Evolutionary conservation across 2,888 invertebrate genomes (phyloP), one percentile per base, ranked within the genome.

Genomic region (Syritta pipiens): DNA sequence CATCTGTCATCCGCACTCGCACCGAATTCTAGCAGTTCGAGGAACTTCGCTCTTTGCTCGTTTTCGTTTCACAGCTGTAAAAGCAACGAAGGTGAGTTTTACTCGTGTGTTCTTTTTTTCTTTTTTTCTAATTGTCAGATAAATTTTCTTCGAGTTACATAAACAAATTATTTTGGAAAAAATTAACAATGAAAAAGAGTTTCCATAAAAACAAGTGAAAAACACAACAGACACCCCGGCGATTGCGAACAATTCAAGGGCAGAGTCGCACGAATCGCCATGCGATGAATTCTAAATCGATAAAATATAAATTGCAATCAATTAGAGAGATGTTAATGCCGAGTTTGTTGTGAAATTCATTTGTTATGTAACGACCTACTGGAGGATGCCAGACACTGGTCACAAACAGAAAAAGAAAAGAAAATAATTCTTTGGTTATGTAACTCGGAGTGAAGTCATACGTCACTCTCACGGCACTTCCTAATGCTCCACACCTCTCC

Each of bases 21-120:
- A 46, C 9, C 26, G 7, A 17, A 46, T 67, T 79, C 42, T 6
- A 44, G 74, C 57, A 79, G 37, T 68, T 42, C 42, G 24, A 7
- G 22, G 49, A 49, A 67, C 40, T 9, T 60, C 57, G 44, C 53
- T 60, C 40, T 44, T 72, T 65, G 59, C 60, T 65, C 79, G 72
- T 67, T 72, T 71, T 79, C 67, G 67, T 68, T 68, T 79, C 62
- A 62, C 74, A 79, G 67, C 79, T 79, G 57, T 67, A 57, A 37
- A 68, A 44, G 79, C 67, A 46, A 62, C 67, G 59, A 72, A 71
- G 77, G 71, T 79, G 48, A 26, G 79, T 79, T 74, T 67, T 26
- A 17, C 55, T 24, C 19, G 40, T 57, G 19, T n/a, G n/a, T n/a
- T n/a, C 22, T 12, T 67, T 67, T 60, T 42, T 28, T 10, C 1